A percentile compares a stretch with the other conserved stretches of the same genome.
phyloP scores from a whole-genome alignment of 2,113 vertebrate species.

The Aplodontia rufa region DNA sequence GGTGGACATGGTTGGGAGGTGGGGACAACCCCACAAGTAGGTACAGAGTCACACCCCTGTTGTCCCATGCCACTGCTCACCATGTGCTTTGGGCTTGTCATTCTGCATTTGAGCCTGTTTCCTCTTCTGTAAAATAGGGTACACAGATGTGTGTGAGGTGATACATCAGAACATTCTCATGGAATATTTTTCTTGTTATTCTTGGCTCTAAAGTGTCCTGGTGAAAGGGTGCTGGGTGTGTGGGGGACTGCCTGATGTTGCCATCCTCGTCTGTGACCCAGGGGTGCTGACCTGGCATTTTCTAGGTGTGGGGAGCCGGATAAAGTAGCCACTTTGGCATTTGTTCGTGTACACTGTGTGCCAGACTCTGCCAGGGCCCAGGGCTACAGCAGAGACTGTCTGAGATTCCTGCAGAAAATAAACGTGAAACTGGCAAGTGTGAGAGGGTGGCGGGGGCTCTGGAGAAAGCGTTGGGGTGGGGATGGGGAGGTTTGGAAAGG shows the following conservation, averaged over 20 bases:
- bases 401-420: not conserved
- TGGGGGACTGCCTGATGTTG: not conserved
- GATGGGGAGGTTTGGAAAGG: not conserved
- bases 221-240: not conserved
- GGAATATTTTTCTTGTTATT: not conserved
- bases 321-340: no score
- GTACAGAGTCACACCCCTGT: not conserved
- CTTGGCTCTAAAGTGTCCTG: not conserved
- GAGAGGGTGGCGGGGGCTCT: no score
- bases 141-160: fast-evolving
- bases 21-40: not conserved
- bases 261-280: not conserved
- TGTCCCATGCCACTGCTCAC: fast-evolving
- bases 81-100: not conserved
- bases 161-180: not conserved
- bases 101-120: not conserved
- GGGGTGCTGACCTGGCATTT: not conserved
- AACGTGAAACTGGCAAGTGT: not conserved
- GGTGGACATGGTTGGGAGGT: not conserved
- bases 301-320: not conserved
- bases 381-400: not conserved
- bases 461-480: not conserved
- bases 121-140: not conserved
- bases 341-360: no score
- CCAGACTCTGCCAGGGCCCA: no score